These are phyloP conservation scores for Panzeria rudis DNA, from an alignment of 2,888 invertebrate species.

Conservation along the genomic window DNA sequence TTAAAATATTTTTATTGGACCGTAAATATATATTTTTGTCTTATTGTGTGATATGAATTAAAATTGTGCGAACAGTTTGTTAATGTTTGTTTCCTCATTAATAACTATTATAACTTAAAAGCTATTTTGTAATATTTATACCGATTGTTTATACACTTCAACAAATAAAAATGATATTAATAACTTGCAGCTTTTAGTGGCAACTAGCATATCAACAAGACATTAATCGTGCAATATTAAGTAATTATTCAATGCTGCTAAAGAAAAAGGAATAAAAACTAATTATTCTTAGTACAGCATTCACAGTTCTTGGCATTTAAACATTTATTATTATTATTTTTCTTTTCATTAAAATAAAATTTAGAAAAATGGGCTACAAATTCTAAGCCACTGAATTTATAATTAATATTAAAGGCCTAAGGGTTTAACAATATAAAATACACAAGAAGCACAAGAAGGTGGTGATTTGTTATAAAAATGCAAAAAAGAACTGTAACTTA, in stretches of 20 bases:
- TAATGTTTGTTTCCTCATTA: neutral
- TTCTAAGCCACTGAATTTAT: slow-evolving; percentile 68
- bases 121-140: neutral
- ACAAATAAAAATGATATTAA: neutral
- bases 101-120: neutral
- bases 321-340: neutral
- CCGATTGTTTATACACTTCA: neutral
- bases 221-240: slow-evolving; percentile 81
- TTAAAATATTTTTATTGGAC: no score
- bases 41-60: neutral
- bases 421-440: slow-evolving; percentile 31
- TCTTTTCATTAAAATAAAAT: neutral
- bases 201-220: slow-evolving; percentile 76
- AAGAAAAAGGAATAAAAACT: slow-evolving; percentile 10
- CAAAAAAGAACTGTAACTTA: slow-evolving; percentile 10
- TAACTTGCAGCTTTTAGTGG: slow-evolving; percentile 52
- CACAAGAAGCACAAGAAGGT: slow-evolving; percentile 66
- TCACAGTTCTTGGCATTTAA: slow-evolving; percentile 3
- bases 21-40: neutral
- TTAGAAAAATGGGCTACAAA: slow-evolving; percentile 67
- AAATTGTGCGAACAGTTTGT: neutral
- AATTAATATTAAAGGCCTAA: slow-evolving; percentile 59
- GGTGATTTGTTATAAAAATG: slow-evolving; percentile 56
- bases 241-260: slow-evolving; percentile 74
- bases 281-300: slow-evolving; percentile 73